Conservation (phyloP, 2,888 invertebrate genomes). For the Ptilodon capucinus region DNA sequence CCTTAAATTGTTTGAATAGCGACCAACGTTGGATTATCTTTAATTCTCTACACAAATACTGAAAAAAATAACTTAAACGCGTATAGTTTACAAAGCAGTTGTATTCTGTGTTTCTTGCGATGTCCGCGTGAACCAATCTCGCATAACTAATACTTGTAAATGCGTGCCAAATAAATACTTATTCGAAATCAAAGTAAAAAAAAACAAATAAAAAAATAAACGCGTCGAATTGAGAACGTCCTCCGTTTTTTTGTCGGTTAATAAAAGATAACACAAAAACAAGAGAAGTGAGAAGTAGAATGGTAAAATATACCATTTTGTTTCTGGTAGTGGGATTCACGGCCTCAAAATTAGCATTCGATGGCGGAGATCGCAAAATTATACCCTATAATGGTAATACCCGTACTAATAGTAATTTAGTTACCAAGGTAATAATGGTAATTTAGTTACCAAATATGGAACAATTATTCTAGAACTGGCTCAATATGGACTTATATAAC, state of each 20-base stretch:
- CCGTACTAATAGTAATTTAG: too few relatives aligned
- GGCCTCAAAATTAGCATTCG: conserved; percentile 7
- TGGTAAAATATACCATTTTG: conserved; percentile 4
- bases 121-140: not conserved
- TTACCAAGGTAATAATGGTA: too few relatives aligned
- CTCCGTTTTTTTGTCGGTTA: too few relatives aligned
- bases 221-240: too few relatives aligned
- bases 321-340: conserved; percentile 17
- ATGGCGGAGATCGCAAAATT: not conserved
- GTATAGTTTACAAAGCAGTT: not conserved
- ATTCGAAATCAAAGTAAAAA: too few relatives aligned
- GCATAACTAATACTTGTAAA: not conserved
- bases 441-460: too few relatives aligned
- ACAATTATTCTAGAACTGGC: too few relatives aligned
- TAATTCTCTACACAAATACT: too few relatives aligned
- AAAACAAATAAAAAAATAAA: too few relatives aligned
- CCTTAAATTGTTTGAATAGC: not conserved
- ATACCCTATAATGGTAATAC: conserved; percentile 10
- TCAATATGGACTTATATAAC: too few relatives aligned
- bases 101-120: not conserved
- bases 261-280: too few relatives aligned
- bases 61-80: not conserved
- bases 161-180: too few relatives aligned
- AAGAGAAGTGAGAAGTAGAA: not conserved
- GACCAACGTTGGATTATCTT: not conserved